Evolutionary conservation across 2,113 vertebrate species (phyloP).

Genomic region (Cyprinodon tularosa): DNA sequence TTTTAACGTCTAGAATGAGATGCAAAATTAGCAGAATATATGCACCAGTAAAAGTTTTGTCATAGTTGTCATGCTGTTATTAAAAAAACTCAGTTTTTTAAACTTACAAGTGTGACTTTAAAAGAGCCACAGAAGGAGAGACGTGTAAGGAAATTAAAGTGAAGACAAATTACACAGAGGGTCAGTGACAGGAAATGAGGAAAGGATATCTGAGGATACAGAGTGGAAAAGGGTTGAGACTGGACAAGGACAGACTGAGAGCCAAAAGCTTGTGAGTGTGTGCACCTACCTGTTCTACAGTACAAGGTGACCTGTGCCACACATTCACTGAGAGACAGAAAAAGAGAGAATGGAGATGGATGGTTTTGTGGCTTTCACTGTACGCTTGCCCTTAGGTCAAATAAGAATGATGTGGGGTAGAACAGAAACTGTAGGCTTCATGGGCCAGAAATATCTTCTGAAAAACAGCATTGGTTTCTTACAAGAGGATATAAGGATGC

Average conservation of each 20-base stretch:
- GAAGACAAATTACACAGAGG: slow-evolving; percentile 20
- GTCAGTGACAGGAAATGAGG: slow-evolving; percentile 30
- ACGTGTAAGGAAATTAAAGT: slow-evolving; percentile 15
- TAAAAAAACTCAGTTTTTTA: slow-evolving; percentile 4
- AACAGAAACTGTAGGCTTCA: not conserved
- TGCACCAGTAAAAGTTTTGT: not conserved
- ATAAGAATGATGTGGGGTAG: not conserved
- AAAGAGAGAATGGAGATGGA: slow-evolving; percentile 41
- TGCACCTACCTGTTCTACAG: slow-evolving; percentile 24
- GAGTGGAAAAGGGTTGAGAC: slow-evolving; percentile 23
- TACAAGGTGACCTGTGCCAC: slow-evolving; percentile 60
- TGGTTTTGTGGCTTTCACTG: slow-evolving; percentile 51
- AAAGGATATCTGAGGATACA: slow-evolving; percentile 39
- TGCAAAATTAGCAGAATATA: not conserved
- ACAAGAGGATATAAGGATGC: too few relatives aligned
- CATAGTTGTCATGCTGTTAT: not conserved
- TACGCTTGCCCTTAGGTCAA: slow-evolving; percentile 26
- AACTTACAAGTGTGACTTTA: not conserved
- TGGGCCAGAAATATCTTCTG: not conserved
- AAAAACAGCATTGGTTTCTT: not conserved
- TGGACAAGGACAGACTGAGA: slow-evolving; percentile 44
- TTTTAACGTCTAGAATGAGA: not conserved
- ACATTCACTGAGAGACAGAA: slow-evolving; percentile 27
- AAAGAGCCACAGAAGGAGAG: slow-evolving; percentile 6
- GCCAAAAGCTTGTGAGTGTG: slow-evolving; percentile 11